phyloP scores from a whole-genome alignment of 1,140 invertebrate genomes.

The Anthonomus grandis region DNA sequence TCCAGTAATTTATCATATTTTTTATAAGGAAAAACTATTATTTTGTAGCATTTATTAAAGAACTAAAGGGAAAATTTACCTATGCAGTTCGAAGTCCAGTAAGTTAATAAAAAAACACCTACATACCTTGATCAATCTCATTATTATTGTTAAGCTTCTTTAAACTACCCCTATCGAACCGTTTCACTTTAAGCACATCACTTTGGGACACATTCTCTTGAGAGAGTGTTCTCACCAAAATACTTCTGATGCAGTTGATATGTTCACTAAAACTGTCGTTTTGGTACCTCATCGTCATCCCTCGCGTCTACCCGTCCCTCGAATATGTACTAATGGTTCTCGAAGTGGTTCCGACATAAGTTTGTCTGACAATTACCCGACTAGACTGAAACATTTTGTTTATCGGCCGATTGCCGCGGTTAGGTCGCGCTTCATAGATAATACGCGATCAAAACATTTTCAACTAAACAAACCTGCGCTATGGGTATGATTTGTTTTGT shows the following conservation, averaged over 20 bases:
- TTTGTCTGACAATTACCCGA: slow-evolving; percentile 18
- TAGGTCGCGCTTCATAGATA: slow-evolving; percentile 25
- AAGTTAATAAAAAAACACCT: neutral
- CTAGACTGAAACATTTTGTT: slow-evolving; percentile 26
- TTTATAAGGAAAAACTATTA: too few relatives aligned
- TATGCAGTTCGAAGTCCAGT: too few relatives aligned
- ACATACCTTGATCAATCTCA: slow-evolving; percentile 31
- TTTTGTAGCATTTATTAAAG: too few relatives aligned
- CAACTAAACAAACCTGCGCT: slow-evolving; percentile 27
- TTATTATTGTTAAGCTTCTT: too few relatives aligned
- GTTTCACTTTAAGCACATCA: slow-evolving; percentile 33
- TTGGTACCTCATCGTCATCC: slow-evolving; percentile 18
- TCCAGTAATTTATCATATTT: too few relatives aligned
- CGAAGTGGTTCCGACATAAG: slow-evolving; percentile 20
- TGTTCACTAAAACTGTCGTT: slow-evolving; percentile 27
- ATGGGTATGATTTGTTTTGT: neutral
- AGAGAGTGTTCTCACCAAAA: slow-evolving; percentile 59
- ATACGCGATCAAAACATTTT: slow-evolving; percentile 25
- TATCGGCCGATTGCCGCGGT: slow-evolving; percentile 13
- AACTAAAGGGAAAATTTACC: too few relatives aligned
- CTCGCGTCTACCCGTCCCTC: neutral
- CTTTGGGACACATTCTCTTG: slow-evolving; percentile 55
- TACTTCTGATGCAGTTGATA: slow-evolving; percentile 56
- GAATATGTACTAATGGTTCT: too few relatives aligned
- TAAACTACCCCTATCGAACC: slow-evolving; percentile 11